phyloP scores from a whole-genome alignment of 64 coral and sea anemone species.

The Anthopleura sola region DNA sequence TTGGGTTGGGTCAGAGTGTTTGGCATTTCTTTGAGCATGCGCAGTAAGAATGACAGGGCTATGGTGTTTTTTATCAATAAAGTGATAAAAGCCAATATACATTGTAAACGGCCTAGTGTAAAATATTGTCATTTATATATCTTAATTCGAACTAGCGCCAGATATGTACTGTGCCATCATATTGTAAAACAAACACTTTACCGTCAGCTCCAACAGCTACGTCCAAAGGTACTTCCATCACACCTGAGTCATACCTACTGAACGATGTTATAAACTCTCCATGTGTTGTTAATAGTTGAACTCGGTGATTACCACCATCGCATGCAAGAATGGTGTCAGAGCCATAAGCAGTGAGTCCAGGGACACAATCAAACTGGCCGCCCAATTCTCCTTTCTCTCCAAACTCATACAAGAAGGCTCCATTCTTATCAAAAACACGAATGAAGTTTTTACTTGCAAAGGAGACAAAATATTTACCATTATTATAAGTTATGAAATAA shows the following conservation, averaged over 20 bases:
- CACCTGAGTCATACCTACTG: background rate
- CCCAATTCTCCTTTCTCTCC: background rate
- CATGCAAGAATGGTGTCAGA: background rate
- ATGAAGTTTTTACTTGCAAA: background rate
- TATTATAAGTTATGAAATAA: background rate
- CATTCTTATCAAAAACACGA: background rate
- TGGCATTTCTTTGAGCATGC: too few species aligned
- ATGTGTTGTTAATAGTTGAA: background rate
- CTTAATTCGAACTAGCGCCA: background rate
- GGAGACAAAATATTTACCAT: background rate
- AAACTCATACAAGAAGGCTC: background rate
- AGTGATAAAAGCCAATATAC: too few species aligned
- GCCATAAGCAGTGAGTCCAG: background rate
- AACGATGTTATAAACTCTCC: background rate
- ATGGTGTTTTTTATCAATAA: too few species aligned
- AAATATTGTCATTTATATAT: too few species aligned
- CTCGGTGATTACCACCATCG: background rate
- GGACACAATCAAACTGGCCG: background rate
- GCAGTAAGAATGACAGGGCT: too few species aligned
- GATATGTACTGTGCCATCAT: background rate
- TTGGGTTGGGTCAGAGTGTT: too few species aligned
- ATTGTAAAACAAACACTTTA: constrained; percentile 8
- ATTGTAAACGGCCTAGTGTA: too few species aligned
- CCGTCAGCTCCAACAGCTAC: background rate
- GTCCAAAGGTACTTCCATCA: background rate